These are phyloP conservation scores for Scalopus aquaticus DNA, from an alignment of 2,113 vertebrate genomes.

Conservation along the genomic window DNA sequence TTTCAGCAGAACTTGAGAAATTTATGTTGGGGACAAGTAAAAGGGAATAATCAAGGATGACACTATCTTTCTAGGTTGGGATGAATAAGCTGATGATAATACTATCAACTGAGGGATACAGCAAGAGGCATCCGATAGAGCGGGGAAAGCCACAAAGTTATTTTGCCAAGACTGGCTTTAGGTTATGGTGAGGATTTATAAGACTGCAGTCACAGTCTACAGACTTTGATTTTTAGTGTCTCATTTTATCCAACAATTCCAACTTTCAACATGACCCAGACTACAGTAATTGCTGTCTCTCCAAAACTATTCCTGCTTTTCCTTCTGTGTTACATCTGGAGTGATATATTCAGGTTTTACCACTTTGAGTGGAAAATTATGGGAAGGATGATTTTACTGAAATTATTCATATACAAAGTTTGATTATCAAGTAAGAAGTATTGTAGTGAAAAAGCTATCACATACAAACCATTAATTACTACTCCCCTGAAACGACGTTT, in stretches of 20 bases:
- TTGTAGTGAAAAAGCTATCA: not conserved
- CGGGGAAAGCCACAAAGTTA: not conserved
- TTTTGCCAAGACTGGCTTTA: not conserved
- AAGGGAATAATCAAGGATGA: not conserved
- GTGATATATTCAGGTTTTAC: not conserved
- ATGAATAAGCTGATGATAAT: not conserved
- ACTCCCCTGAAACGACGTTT: not conserved
- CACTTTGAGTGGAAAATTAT: not conserved
- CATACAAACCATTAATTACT: not conserved
- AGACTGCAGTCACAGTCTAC: not conserved
- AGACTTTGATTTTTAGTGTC: not conserved
- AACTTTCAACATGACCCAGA: not conserved
- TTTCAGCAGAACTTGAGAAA: not conserved
- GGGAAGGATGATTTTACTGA: not conserved
- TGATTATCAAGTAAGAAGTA: not conserved
- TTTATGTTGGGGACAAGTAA: not conserved
- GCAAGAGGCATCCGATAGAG: not conserved
- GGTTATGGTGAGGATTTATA: not conserved
- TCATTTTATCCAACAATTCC: not conserved
- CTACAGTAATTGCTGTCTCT: not conserved
- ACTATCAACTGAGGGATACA: not conserved
- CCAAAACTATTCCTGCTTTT: not conserved
- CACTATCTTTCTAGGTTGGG: not conserved
- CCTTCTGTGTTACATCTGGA: not conserved
- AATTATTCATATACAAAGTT: not conserved